Percentiles rank a stretch among this genome's conserved stretches.
Evolutionary conservation across 2,797 vertebrate species (phyloP).

Genomic region (Bufotes viridis): DNA sequence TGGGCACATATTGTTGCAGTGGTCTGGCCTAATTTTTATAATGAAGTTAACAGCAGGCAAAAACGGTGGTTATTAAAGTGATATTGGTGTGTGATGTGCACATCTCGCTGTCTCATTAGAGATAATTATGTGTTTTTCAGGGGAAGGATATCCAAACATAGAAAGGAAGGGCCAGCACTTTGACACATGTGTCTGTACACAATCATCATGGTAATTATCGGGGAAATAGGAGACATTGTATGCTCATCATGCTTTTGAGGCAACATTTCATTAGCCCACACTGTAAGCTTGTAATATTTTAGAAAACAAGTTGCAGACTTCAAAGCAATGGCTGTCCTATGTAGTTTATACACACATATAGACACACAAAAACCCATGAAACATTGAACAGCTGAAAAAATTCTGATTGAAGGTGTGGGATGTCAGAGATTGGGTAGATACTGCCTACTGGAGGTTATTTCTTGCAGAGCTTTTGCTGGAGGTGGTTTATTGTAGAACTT

Average conservation of each 20-base stretch:
- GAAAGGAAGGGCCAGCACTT: conserved; percentile 4
- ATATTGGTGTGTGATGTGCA: conserved; percentile 41
- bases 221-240: conserved; percentile 8
- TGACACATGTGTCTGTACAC: conserved; percentile 30
- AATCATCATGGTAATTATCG: conserved; percentile 23
- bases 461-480: too few relatives aligned
- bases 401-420: background rate
- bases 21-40: conserved; percentile 42
- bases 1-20: conserved; percentile 25
- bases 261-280: background rate
- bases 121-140: conserved; percentile 53
- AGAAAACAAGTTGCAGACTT: background rate
- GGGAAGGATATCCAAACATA: conserved; percentile 18
- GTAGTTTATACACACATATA: background rate
- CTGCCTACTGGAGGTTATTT: too few relatives aligned
- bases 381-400: background rate
- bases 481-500: too few relatives aligned
- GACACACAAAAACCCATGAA: background rate
- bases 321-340: background rate
- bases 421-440: too few relatives aligned
- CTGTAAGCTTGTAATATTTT: background rate
- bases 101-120: conserved; percentile 49
- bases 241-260: background rate
- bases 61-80: conserved; percentile 43
- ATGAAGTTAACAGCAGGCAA: conserved; percentile 45